Conservation (phyloP, 2,888 invertebrate genomes). For the Cephalotes varians region DNA sequence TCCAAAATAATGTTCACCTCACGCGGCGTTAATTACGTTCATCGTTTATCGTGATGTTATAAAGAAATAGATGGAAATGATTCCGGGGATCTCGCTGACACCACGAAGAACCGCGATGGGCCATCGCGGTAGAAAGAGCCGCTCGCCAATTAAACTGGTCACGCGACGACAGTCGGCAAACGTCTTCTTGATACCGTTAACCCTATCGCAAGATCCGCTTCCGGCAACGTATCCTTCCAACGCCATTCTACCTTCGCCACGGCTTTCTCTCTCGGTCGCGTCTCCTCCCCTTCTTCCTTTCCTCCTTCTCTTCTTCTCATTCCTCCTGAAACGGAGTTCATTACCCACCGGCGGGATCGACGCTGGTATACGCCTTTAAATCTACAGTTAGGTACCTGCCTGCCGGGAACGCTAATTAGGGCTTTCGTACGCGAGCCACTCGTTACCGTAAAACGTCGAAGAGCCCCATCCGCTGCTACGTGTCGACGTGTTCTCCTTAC, state of each 20-base stretch:
- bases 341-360: constrained; percentile 75
- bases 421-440: constrained; percentile 65
- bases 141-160: constrained; percentile 66
- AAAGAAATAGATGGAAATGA: background rate
- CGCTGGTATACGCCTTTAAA: constrained; percentile 74
- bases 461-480: constrained; percentile 6
- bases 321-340: constrained; percentile 68
- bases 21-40: constrained; percentile 13
- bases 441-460: constrained; percentile 58
- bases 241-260: constrained; percentile 54
- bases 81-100: background rate
- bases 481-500: constrained; percentile 16
- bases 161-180: constrained; percentile 74
- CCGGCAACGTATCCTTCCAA: constrained; percentile 69
- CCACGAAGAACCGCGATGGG: constrained; percentile 16
- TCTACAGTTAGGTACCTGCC: constrained; percentile 78
- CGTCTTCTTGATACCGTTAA: constrained; percentile 77
- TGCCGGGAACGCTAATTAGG: constrained; percentile 76
- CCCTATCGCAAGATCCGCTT: constrained; percentile 79
- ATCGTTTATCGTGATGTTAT: background rate
- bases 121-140: constrained; percentile 28
- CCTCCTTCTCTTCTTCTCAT: background rate
- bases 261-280: constrained; percentile 50
- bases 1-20: background rate
- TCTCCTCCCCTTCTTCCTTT: background rate